These are phyloP conservation scores for Plecturocebus donacophilus DNA, from an alignment of 2,113 vertebrate genomes.

Conservation along the genomic window DNA sequence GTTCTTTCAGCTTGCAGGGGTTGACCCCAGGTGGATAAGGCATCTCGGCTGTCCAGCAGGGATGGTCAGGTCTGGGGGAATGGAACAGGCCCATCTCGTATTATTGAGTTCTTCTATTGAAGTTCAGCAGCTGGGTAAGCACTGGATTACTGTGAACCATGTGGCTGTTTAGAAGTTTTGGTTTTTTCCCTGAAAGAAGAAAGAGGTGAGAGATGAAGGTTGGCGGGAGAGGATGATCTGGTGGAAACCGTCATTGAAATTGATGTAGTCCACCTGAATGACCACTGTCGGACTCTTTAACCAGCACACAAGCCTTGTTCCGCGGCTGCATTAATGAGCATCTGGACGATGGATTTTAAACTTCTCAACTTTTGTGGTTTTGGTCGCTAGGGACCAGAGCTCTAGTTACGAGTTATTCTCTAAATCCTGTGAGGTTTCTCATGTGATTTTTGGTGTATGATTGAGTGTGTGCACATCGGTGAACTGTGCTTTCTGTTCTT, in stretches of 20 bases:
- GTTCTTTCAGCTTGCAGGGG: background rate
- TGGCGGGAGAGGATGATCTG: background rate
- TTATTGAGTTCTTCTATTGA: background rate
- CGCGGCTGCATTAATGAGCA: background rate
- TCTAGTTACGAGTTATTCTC: background rate
- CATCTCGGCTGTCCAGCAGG: background rate
- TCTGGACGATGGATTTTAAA: background rate
- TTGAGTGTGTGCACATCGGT: rapidly evolving
- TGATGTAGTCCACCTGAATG: background rate
- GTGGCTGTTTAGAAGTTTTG: background rate
- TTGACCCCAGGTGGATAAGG: background rate
- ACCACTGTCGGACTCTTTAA: background rate
- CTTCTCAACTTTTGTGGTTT: background rate
- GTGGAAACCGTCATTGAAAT: rapidly evolving
- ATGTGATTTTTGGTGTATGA: background rate
- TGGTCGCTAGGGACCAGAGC: background rate
- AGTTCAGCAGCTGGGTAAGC: background rate
- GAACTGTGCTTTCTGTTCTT: background rate
- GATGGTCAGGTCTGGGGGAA: background rate
- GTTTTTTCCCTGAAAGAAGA: background rate
- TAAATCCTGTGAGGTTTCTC: background rate
- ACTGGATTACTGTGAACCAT: background rate
- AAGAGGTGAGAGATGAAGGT: background rate
- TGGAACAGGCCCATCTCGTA: background rate
- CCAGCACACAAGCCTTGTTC: background rate